Evolutionary conservation across 2,797 vertebrate genomes (phyloP).

Genomic region (Odontamblyopus lacepedii): DNA sequence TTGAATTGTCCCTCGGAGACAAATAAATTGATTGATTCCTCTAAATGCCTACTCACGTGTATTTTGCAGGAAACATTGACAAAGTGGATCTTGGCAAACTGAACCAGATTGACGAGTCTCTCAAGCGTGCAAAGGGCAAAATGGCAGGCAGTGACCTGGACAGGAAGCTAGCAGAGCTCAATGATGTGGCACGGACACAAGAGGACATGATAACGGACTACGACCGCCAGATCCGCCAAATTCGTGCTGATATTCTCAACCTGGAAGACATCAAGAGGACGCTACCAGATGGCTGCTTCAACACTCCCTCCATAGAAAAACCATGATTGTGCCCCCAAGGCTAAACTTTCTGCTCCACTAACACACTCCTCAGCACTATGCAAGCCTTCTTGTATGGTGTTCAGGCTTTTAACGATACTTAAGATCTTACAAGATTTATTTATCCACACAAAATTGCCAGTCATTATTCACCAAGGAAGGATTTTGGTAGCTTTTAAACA

Average conservation of each 20-base stretch:
- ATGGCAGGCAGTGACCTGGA: slow-evolving; percentile 88
- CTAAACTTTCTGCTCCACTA: slow-evolving; percentile 65
- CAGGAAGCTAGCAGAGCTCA: slow-evolving; percentile 87
- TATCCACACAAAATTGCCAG: not conserved
- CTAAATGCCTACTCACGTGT: not conserved
- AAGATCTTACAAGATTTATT: not conserved
- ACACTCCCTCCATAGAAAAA: slow-evolving; percentile 92
- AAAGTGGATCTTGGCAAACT: slow-evolving; percentile 93
- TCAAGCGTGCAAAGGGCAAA: slow-evolving; percentile 88
- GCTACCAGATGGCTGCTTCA: slow-evolving; percentile 93
- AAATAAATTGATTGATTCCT: no score
- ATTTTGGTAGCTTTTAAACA: not conserved
- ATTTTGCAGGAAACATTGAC: slow-evolving; percentile 86
- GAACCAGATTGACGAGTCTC: slow-evolving; percentile 86
- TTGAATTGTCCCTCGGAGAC: no score
- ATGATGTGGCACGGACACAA: slow-evolving; percentile 85
- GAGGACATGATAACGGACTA: slow-evolving; percentile 89
- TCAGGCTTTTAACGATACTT: not conserved
- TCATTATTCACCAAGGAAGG: not conserved
- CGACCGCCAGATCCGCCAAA: slow-evolving; percentile 90
- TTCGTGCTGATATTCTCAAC: slow-evolving; percentile 91
- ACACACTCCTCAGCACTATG: slow-evolving; percentile 75
- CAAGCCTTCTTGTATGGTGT: not conserved
- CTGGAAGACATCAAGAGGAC: slow-evolving; percentile 96
- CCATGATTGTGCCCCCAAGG: slow-evolving; percentile 76